phyloP scores from a whole-genome alignment of 2,888 invertebrate species.

The Hyalella azteca region DNA sequence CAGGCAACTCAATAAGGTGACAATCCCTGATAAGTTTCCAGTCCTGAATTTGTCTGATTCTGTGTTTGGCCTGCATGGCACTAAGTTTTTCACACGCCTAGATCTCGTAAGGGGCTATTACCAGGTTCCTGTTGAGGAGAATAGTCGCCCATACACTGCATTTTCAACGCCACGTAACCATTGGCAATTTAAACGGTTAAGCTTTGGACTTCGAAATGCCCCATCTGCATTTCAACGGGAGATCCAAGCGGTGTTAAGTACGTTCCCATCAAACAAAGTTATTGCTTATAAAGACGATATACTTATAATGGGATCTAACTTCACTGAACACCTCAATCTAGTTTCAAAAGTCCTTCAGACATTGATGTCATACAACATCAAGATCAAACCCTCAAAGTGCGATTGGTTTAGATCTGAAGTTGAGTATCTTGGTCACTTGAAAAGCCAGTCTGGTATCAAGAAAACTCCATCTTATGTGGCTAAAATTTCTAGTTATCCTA shows the following conservation, averaged over 20 bases:
- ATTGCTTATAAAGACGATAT: constrained; percentile 23
- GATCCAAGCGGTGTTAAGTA: no score
- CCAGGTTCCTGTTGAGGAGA: neutral
- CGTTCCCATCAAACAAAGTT: neutral
- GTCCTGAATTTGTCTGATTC: constrained; percentile 8
- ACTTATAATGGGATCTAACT: no score
- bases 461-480: neutral
- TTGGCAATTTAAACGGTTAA: no score
- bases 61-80: neutral
- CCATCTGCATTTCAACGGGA: no score
- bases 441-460: neutral
- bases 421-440: neutral
- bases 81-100: no score
- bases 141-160: neutral
- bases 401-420: no score
- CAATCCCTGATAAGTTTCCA: constrained; percentile 16
- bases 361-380: neutral
- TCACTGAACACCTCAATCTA: neutral
- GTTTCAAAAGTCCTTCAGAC: neutral
- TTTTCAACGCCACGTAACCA: no score
- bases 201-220: no score
- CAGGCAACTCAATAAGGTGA: neutral
- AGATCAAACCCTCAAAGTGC: no score
- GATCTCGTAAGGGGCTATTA: neutral
- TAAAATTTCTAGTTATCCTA: neutral